Conservation (phyloP, 1,140 invertebrate species). For the Aphelinus certus region DNA sequence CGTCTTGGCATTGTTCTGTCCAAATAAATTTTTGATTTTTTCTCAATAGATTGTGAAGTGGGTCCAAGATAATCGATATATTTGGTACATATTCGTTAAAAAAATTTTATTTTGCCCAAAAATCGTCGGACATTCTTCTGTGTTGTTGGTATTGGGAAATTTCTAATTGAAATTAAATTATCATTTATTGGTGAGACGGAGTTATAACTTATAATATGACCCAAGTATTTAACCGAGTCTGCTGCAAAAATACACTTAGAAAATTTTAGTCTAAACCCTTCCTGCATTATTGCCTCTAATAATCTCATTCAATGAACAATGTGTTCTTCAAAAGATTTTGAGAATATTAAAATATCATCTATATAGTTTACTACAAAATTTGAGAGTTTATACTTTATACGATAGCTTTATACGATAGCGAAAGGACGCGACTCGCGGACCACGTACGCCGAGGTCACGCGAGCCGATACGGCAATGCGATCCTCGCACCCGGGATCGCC, state of each 20-base stretch:
- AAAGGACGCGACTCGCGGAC: too few species aligned
- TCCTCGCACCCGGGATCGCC: too few species aligned
- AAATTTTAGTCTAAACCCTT: conserved; percentile 26
- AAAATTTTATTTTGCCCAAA: conserved; percentile 13
- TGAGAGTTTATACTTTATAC: conserved; percentile 48
- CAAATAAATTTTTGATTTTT: conserved; percentile 43
- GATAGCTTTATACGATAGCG: too few species aligned
- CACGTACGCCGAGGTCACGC: too few species aligned
- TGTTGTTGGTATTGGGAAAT: conserved; percentile 13
- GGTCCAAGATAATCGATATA: conserved; percentile 23
- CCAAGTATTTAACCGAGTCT: conserved; percentile 13
- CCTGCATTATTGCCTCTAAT: conserved; percentile 14
- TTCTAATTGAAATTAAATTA: conserved; percentile 35
- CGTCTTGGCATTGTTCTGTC: conserved; percentile 37
- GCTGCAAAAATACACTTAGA: conserved; percentile 8
- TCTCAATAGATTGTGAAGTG: conserved; percentile 42
- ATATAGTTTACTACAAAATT: conserved; percentile 49
- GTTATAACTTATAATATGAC: conserved; percentile 20
- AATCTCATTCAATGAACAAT: not conserved
- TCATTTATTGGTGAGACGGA: conserved; percentile 30
- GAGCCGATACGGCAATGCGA: too few species aligned
- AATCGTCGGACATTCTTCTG: conserved; percentile 27
- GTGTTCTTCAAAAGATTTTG: conserved; percentile 37
- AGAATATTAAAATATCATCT: conserved; percentile 56
- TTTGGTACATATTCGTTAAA: conserved; percentile 9